Evolutionary conservation across 2,797 vertebrate species (phyloP).

Genomic region (Dryobates pubescens): DNA sequence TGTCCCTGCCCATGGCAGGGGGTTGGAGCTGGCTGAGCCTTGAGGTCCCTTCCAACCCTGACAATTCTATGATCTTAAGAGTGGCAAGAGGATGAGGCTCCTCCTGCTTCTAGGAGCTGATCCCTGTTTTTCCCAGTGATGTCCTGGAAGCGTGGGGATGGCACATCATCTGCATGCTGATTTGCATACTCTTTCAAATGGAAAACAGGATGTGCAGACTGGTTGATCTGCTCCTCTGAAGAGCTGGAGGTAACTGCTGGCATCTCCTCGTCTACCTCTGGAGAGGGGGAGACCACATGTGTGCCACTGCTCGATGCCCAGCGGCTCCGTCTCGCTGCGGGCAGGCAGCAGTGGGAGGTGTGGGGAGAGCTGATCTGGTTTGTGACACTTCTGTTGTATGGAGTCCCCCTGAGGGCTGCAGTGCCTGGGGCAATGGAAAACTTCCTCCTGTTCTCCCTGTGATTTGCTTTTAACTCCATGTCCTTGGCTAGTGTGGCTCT

Average conservation of each 20-base stretch:
- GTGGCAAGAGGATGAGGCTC: not conserved
- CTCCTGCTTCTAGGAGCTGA: not conserved
- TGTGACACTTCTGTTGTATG: not conserved
- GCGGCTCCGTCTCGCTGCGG: fast-evolving
- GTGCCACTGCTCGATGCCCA: not conserved
- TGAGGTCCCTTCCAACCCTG: too few species aligned
- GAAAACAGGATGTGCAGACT: not conserved
- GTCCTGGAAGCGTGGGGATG: not conserved
- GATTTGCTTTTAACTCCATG: not conserved
- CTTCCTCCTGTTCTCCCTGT: not conserved
- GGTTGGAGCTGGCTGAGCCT: too few species aligned
- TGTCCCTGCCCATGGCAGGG: too few species aligned
- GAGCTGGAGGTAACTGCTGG: slow-evolving; percentile 10
- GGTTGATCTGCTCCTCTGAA: not conserved
- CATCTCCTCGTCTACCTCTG: not conserved
- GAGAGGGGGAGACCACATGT: not conserved
- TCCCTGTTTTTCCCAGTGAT: fast-evolving
- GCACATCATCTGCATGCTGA: not conserved
- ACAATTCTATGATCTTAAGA: too few species aligned
- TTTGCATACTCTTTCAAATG: slow-evolving; percentile 30
- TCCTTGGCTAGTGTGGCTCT: not conserved
- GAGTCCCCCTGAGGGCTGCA: not conserved
- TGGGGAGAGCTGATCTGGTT: not conserved
- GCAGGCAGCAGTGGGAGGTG: not conserved
- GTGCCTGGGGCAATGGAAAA: not conserved